These are phyloP conservation scores for Corydoras maculifer DNA, from an alignment of 2,113 vertebrate genomes.

Conservation along the genomic window DNA sequence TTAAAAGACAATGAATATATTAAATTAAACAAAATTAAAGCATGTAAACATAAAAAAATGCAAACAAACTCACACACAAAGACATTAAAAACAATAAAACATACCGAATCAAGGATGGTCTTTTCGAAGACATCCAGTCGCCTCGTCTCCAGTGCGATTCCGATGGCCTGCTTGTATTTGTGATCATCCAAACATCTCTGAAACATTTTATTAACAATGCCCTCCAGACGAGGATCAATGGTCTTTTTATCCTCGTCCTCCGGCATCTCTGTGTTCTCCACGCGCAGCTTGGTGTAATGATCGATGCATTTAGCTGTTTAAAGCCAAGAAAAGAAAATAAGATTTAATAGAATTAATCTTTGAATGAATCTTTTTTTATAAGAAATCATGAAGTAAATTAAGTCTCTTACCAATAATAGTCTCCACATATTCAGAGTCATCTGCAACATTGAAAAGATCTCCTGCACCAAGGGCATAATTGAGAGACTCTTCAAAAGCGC, in stretches of 20 bases:
- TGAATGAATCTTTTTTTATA: no score
- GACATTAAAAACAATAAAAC: conserved; percentile 8
- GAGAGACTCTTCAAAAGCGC: conserved; percentile 95
- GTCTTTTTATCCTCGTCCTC: conserved; percentile 90
- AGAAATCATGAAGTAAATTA: no score
- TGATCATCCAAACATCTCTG: conserved; percentile 92
- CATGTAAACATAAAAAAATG: no score
- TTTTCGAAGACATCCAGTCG: conserved; percentile 95
- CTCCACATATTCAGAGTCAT: conserved; percentile 97
- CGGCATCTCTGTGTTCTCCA: conserved; percentile 88
- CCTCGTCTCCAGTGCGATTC: conserved; percentile 91
- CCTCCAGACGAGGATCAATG: conserved; percentile 90
- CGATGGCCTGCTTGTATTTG: conserved; percentile 97
- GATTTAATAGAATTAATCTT: no score
- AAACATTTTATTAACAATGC: conserved; percentile 99
- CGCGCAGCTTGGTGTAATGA: conserved; percentile 95
- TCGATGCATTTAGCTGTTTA: conserved; percentile 92
- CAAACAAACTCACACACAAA: not conserved
- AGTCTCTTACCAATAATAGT: conserved; percentile 88
- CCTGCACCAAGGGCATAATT: conserved; percentile 97
- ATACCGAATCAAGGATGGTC: conserved; percentile 78
- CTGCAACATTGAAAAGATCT: conserved; percentile 96
- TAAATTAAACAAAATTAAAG: not conserved
- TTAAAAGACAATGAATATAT: not conserved
- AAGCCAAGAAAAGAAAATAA: no score